phyloP scores from a whole-genome alignment of 2,797 vertebrate species.

The Rhynchotus rufescens region DNA sequence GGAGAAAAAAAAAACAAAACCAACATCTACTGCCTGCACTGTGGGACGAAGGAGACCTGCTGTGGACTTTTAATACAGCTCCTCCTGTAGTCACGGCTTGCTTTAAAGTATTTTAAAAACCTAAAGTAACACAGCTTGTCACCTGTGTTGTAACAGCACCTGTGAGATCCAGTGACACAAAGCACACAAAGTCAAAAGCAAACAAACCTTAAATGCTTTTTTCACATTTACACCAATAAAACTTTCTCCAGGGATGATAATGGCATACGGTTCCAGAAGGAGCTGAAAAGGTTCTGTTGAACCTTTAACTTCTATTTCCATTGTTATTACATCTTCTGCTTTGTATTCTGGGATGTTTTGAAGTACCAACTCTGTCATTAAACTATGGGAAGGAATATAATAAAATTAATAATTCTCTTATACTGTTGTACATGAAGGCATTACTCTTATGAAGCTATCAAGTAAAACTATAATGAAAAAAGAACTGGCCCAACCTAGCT shows the following conservation, averaged over 20 bases:
- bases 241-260: slow-evolving; percentile 88
- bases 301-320: slow-evolving; percentile 93
- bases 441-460: background rate
- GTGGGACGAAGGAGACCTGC: background rate
- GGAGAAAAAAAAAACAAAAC: background rate
- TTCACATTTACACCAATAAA: slow-evolving; percentile 82
- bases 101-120: background rate
- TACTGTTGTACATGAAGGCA: background rate
- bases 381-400: slow-evolving; percentile 39
- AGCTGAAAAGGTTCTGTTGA: slow-evolving; percentile 85
- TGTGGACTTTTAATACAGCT: background rate
- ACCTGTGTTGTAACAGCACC: background rate
- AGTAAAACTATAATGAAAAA: background rate
- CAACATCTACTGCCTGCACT: background rate
- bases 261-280: slow-evolving; percentile 89
- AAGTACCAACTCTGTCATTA: background rate
- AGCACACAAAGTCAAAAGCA: background rate
- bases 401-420: background rate
- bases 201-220: slow-evolving; percentile 86
- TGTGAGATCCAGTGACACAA: background rate
- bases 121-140: background rate
- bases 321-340: slow-evolving; percentile 78
- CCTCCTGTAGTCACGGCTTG: background rate
- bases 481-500: background rate
- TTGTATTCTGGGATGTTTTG: slow-evolving; percentile 28